phyloP scores from a whole-genome alignment of 2,113 vertebrate species.

The Oncorhynchus keta region DNA sequence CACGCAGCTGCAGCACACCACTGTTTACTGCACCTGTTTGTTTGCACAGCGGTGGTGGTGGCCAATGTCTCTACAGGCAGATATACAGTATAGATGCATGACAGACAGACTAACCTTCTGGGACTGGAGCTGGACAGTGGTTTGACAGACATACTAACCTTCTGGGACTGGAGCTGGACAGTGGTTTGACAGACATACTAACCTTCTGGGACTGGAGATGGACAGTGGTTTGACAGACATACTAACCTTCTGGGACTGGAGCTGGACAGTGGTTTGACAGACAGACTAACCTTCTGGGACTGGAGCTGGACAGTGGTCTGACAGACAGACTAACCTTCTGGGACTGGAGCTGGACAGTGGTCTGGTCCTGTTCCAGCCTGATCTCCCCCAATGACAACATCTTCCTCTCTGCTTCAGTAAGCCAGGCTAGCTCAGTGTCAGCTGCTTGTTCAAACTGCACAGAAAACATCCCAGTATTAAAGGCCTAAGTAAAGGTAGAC shows the following conservation, averaged over 20 bases:
- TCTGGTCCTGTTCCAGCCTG: conserved; percentile 93
- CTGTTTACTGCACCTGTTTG: conserved; percentile 27
- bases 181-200: no score
- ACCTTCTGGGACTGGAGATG: conserved; percentile 79
- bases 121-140: no score
- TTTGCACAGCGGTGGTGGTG: background rate
- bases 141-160: no score
- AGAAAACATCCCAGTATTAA: conserved; percentile 30
- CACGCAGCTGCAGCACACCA: conserved; percentile 18
- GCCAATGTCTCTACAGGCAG: background rate
- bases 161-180: conserved; percentile 79
- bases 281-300: conserved; percentile 44
- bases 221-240: no score
- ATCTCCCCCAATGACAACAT: conserved; percentile 86
- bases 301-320: conserved; percentile 91
- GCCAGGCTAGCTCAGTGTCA: conserved; percentile 87
- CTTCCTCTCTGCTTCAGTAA: conserved; percentile 86
- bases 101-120: no score
- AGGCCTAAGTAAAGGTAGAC: no score
- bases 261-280: conserved; percentile 52
- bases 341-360: conserved; percentile 88
- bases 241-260: conserved; percentile 73
- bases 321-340: conserved; percentile 85
- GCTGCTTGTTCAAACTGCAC: conserved; percentile 92
- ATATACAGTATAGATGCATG: background rate